Evolutionary conservation across 2,797 vertebrate genomes (phyloP), one percentile per base, ranked within the genome.

Genomic region (Trichosurus vulpecula): DNA sequence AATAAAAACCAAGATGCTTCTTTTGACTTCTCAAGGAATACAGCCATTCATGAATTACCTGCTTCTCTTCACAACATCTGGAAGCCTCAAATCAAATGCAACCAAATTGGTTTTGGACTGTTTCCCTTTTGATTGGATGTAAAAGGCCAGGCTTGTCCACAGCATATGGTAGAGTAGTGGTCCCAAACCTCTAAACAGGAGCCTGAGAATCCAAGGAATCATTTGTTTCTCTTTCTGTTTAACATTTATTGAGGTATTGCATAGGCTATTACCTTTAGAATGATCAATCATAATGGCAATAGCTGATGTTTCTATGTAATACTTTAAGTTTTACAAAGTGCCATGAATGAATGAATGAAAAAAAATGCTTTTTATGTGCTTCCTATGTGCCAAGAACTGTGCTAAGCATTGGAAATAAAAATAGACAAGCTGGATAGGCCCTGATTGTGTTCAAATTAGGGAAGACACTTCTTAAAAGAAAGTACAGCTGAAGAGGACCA

Each of bases 11-110:
- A 81, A 52, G 22, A 93, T 94, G 30, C 9, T 92, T 51, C 90
- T 92, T 27, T 12, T 90, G 52, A 58, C 22, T 96, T 96, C 94
- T 93, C 31, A 93, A 89, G 31, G 19, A 93, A 95, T 74, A 55
- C 54, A 93, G 58, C 81, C 29, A 94, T 87, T 91, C 22, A 74
- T 95, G 27, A 96, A 90, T 94, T 92, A 90, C 14, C 35, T 93
- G 29, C 16, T n/a, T 91, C 35, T 93, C 19, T 22, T 58, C 30
- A 13, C 1, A 30, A 16, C 52, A 94, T 30, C 81, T 55, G 41
- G 47, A 90, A 81, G 56, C 14, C 27, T 95, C 25, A 93, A 81
- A 11, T 93, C 22, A 95, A 92, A 96, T 31, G 41, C 13, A 55
- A 25, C 0, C 19, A 16, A 61, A 51, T 35, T 94, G 5, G 27